Evolutionary conservation across 2,113 vertebrate species (phyloP).

Genomic region (Strigops habroptila): DNA sequence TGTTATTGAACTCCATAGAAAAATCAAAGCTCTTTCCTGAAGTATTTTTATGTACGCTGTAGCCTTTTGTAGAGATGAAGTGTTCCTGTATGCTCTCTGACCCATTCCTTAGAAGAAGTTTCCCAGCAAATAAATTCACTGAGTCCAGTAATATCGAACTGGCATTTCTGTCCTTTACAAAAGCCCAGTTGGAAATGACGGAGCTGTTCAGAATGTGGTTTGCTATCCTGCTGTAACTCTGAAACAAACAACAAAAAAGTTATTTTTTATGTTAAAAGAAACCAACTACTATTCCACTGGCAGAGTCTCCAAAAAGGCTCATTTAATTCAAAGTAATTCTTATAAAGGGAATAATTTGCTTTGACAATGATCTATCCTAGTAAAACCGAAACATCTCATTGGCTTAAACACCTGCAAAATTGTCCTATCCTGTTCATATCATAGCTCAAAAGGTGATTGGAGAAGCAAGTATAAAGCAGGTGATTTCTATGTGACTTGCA

Average conservation of each 20-base stretch:
- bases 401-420: not conserved
- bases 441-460: not conserved
- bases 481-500: not conserved
- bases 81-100: conserved; percentile 42
- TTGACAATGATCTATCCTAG: not conserved
- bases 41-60: conserved; percentile 13
- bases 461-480: not conserved
- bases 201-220: conserved; percentile 68
- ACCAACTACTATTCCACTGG: not conserved
- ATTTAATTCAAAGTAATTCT: not conserved
- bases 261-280: not conserved
- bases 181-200: conserved; percentile 67
- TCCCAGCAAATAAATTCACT: conserved; percentile 69
- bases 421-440: not conserved
- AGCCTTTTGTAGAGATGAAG: conserved; percentile 66
- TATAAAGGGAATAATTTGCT: not conserved
- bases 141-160: conserved; percentile 74
- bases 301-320: not conserved
- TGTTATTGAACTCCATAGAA: conserved; percentile 6
- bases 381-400: not conserved
- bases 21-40: conserved; percentile 49
- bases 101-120: not conserved
- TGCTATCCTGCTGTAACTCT: conserved; percentile 69
- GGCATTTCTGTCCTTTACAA: conserved; percentile 39
- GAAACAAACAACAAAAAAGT: not conserved